Evolutionary conservation across 92 coral and sea anemone genomes (phyloP), one percentile per base, ranked within the genome.

Genomic region (Porites divaricata): DNA sequence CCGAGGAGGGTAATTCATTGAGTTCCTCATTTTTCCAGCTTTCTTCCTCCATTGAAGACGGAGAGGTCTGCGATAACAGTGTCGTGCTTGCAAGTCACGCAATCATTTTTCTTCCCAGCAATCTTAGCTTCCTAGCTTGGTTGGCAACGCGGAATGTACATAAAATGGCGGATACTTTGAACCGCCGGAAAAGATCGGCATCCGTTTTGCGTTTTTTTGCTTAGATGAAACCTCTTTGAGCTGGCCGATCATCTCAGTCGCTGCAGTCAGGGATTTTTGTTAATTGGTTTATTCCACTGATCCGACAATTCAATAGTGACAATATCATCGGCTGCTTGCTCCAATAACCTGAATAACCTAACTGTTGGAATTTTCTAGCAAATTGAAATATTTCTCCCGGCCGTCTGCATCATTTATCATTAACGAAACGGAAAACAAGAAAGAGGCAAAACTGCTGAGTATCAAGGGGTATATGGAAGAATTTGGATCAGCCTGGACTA

Each of bases 151-250:
- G 90, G 91, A 80, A 73, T 80, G 89, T 91, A 80, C 81, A 84
- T 90, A 91, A 91, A 76, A 91, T 91, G 94, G 94, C 94, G 92
- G 94, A 84, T 62, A 56, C 67, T 74, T 76, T 63, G 86, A 71
- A 86, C 89, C 89, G 71, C 84, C 15, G 48, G 65, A 50, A 67
- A 66, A 26, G 20, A 56, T 54, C 14, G 41, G 19, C 49, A 35
- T 35, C 45, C 45, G 45, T 35, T 35, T 35, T 35, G 45, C 45
- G 45, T 4, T 74, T 12, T 17, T 48, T 77, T 35, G 59, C 72
- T 11, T 15, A n/a, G 45, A 20, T 63, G n/a, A 4, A 20, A 77
- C 21, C 45, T 50, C 17, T 35, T 21, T 11, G 45, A 66, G 25
- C 17, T 17, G 1, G 63, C 49, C 50, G 15, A 20, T 22, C n/a